Percentiles rank a stretch among this genome's conserved stretches.
Evolutionary conservation across 2,113 vertebrate genomes (phyloP).

Genomic region (Gallinago paraguaiae): DNA sequence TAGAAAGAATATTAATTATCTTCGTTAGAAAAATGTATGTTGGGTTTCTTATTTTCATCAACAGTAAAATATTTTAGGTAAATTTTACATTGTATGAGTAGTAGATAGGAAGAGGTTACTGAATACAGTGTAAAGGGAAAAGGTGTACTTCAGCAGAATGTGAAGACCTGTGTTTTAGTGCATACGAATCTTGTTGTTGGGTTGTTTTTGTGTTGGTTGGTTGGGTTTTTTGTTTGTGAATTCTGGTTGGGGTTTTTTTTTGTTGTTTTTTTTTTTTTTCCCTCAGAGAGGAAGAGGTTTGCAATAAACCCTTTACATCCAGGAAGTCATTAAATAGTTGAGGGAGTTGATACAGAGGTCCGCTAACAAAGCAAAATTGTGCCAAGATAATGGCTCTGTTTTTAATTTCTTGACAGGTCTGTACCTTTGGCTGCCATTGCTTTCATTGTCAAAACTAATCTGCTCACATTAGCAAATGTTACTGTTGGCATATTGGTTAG

Average conservation of each 20-base stretch:
- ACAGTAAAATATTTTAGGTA: not conserved
- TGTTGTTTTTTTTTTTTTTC: not conserved
- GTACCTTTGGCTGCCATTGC: not conserved
- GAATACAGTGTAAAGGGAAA: not conserved
- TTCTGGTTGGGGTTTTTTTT: too few species aligned
- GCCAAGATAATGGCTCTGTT: not conserved
- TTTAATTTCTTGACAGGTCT: not conserved
- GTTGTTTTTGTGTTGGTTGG: not conserved
- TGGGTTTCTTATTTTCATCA: not conserved
- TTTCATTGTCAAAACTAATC: not conserved
- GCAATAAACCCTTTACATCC: not conserved
- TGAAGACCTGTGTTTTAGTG: not conserved
- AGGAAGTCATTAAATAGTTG: not conserved
- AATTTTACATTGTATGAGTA: not conserved
- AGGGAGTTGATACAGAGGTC: not conserved
- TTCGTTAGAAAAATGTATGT: not conserved
- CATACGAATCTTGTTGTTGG: not conserved
- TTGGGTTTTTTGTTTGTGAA: too few species aligned
- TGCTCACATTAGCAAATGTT: not conserved
- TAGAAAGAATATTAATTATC: not conserved
- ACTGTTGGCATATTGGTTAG: not conserved
- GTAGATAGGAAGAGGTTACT: not conserved
- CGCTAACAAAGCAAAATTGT: not conserved
- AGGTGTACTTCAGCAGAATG: not conserved
- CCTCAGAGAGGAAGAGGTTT: accelerated